These are phyloP conservation scores for Dromaius novaehollandiae DNA, from an alignment of 2,113 vertebrate genomes.

Conservation along the genomic window DNA sequence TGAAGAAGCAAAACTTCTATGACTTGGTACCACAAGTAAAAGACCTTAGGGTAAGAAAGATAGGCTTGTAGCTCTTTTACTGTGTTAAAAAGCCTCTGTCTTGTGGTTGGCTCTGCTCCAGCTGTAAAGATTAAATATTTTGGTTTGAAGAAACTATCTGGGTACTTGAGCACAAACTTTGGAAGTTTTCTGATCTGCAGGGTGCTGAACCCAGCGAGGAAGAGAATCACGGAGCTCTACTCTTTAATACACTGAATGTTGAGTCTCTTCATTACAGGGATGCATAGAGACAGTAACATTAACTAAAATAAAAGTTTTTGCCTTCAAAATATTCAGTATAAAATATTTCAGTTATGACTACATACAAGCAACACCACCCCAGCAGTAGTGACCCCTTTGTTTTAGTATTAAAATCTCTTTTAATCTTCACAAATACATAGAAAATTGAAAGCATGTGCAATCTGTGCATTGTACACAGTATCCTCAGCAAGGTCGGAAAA, in stretches of 20 bases:
- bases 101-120: not conserved
- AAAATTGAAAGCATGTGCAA: not conserved
- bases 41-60: not conserved
- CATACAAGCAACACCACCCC: not conserved
- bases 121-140: not conserved
- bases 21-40: not conserved
- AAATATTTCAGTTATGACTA: not conserved
- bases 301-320: not conserved
- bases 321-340: not conserved
- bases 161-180: not conserved
- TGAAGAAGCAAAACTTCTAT: constrained; percentile 6
- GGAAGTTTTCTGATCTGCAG: not conserved
- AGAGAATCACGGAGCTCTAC: not conserved
- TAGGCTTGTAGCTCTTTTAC: not conserved
- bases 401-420: not conserved
- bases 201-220: not conserved
- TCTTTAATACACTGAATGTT: not conserved
- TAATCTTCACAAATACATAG: not conserved
- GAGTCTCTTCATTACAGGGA: not conserved
- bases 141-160: not conserved
- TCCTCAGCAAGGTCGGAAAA: not conserved
- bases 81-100: not conserved
- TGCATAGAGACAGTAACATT: not conserved
- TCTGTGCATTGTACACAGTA: not conserved
- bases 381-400: not conserved